Evolutionary conservation across 1,140 invertebrate genomes (phyloP).

Genomic region (Leptoteleia sp.): DNA sequence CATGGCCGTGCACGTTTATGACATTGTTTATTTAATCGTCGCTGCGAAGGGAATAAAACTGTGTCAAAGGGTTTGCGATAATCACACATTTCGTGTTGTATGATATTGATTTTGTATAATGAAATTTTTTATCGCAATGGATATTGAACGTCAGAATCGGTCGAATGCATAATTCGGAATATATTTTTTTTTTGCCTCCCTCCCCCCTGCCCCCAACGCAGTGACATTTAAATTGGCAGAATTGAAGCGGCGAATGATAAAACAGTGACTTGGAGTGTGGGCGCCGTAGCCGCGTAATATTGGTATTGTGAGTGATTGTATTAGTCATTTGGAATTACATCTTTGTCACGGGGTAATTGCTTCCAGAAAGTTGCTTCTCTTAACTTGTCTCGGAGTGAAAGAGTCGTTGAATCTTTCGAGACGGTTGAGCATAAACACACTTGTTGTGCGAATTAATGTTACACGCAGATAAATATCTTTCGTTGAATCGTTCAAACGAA

Average conservation of each 20-base stretch:
- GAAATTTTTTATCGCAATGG: background rate
- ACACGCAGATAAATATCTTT: slow-evolving; percentile 35
- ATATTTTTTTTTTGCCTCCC: too few species aligned
- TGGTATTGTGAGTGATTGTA: background rate
- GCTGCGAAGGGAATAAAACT: background rate
- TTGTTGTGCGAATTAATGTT: slow-evolving; percentile 28
- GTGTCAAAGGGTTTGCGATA: slow-evolving; percentile 4
- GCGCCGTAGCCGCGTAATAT: too few species aligned
- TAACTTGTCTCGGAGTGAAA: background rate
- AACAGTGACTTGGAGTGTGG: too few species aligned
- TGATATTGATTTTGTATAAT: slow-evolving; percentile 7
- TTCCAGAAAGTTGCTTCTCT: slow-evolving; percentile 1
- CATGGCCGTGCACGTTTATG: background rate
- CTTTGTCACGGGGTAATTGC: slow-evolving; percentile 1
- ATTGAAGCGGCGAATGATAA: too few species aligned
- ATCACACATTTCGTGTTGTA: background rate
- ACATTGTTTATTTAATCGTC: slow-evolving; percentile 16
- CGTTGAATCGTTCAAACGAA: slow-evolving; percentile 20
- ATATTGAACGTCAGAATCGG: too few species aligned
- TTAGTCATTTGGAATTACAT: slow-evolving; percentile 3
- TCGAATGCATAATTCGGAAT: too few species aligned
- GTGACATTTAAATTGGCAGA: too few species aligned
- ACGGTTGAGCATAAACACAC: slow-evolving; percentile 9
- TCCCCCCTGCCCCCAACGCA: too few species aligned
- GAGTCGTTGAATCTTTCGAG: slow-evolving; percentile 10